Percentiles rank a stretch among this genome's conserved stretches.
Evolutionary conservation across 2,888 invertebrate species (phyloP).

Genomic region (Lycophotia porphyrea): DNA sequence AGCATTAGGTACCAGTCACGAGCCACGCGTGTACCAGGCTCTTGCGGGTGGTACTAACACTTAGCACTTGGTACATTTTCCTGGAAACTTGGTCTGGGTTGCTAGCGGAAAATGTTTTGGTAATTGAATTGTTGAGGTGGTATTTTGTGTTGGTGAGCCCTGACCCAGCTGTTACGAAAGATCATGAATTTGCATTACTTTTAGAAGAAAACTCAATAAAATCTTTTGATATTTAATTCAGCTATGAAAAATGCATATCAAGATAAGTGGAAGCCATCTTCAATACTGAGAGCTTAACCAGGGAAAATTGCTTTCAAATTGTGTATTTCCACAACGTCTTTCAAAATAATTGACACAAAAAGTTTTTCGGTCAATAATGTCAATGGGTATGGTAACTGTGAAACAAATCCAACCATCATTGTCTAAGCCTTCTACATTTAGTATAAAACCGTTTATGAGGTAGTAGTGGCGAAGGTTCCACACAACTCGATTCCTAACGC

Average conservation of each 20-base stretch:
- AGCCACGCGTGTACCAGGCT: constrained; percentile 76
- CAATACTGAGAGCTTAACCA: not conserved
- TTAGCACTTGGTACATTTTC: constrained; percentile 46
- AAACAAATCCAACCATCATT: no score
- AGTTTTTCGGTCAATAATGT: not conserved
- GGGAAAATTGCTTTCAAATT: not conserved
- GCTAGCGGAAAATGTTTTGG: constrained; percentile 16
- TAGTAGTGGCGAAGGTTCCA: no score
- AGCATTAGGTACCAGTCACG: constrained; percentile 78
- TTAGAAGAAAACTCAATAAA: not conserved
- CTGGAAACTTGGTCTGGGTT: constrained; percentile 28
- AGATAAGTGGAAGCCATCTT: no score
- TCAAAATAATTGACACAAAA: not conserved
- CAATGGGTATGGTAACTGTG: not conserved
- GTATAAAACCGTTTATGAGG: no score
- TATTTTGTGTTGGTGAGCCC: not conserved
- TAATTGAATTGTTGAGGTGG: constrained; percentile 19
- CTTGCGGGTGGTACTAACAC: constrained; percentile 57
- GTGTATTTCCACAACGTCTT: not conserved
- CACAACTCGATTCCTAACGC: no score
- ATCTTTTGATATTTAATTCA: not conserved
- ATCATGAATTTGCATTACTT: not conserved
- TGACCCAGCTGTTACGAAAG: not conserved
- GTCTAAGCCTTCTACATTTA: no score
- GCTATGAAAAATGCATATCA: no score